These are phyloP conservation scores for Catocala nupta DNA, from an alignment of 2,888 invertebrate species.

Conservation along the genomic window DNA sequence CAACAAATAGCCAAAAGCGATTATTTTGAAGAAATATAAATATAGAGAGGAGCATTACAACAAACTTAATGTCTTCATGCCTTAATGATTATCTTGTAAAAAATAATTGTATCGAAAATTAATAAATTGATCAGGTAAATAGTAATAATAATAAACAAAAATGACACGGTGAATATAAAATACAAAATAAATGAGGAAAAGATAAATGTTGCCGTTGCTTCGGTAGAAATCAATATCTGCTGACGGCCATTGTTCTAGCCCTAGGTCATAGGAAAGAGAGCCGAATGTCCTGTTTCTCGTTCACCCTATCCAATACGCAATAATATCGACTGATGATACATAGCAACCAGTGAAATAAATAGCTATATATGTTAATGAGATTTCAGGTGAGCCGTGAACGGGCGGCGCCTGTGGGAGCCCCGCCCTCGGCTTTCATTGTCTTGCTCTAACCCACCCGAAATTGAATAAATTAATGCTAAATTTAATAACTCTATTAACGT, in stretches of 20 bases:
- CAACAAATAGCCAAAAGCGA: no score
- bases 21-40: no score
- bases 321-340: slow-evolving; percentile 50
- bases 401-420: slow-evolving; percentile 69
- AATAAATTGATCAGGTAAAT: no score
- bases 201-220: neutral
- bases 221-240: slow-evolving; percentile 29
- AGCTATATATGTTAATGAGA: slow-evolving; percentile 61
- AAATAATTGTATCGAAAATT: no score
- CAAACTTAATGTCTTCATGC: no score
- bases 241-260: slow-evolving; percentile 19
- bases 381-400: slow-evolving; percentile 74
- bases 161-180: no score
- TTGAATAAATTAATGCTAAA: slow-evolving; percentile 86
- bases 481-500: slow-evolving; percentile 85
- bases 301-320: slow-evolving; percentile 29
- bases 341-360: slow-evolving; percentile 47
- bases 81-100: no score
- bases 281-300: slow-evolving; percentile 33
- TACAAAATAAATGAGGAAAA: neutral
- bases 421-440: slow-evolving; percentile 81
- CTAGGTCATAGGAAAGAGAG: slow-evolving; percentile 23
- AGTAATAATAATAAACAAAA: no score
- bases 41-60: no score
- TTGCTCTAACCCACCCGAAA: slow-evolving; percentile 68